Evolutionary conservation across 2,888 invertebrate genomes (phyloP), one percentile per base, ranked within the genome.

Genomic region (Drosophila stalkeri): DNA sequence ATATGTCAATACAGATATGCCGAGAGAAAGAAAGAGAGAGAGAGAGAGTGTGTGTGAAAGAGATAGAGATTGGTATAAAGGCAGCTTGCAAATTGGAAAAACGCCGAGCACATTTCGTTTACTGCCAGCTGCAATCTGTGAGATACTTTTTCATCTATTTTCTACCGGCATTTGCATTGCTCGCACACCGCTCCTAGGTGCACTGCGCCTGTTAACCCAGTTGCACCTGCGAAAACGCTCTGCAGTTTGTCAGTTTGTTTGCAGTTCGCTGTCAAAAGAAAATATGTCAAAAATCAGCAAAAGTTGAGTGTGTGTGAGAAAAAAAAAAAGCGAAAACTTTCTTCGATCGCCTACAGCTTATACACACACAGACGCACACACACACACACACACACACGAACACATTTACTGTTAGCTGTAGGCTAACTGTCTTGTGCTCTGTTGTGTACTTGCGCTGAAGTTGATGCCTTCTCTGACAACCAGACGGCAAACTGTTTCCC

Each of bases 201-300:
- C 62, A 41, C 51, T 54, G 52, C 63, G 52, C 63, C 74, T 60
- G 75, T 77, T 88, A 89, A 88, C 84, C 86, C 72, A 88, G 77
- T 79, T 85, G 88, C 72, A 87, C 79, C 84, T 75, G 20, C 57
- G 57, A 44, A 64, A 60, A 49, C 64, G 62, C 64, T 72, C 73
- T 65, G 54, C 56, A 72, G 81, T 77, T 72, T 78, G 47, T 18
- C 72, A 72, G 74, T 67, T 82, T 89, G 90, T 79, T 85, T 90
- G 76, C 72, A 60, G 70, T 51, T 69, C 49, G 68, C 67, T 77
- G 66, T 72, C 67, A 88, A 80, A 80, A 77, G 83, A 88, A 85
- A 90, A 90, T 90, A 90, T 85, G 85, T 88, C 89, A 88, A 88
- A 85, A 86, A 85, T 85, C 90, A 85, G 75, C 66, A 70, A 61